Percentiles rank a stretch among this genome's conserved stretches.
phyloP scores from a whole-genome alignment of 2,888 invertebrate genomes.

The Chrysopilus asiliformis region DNA sequence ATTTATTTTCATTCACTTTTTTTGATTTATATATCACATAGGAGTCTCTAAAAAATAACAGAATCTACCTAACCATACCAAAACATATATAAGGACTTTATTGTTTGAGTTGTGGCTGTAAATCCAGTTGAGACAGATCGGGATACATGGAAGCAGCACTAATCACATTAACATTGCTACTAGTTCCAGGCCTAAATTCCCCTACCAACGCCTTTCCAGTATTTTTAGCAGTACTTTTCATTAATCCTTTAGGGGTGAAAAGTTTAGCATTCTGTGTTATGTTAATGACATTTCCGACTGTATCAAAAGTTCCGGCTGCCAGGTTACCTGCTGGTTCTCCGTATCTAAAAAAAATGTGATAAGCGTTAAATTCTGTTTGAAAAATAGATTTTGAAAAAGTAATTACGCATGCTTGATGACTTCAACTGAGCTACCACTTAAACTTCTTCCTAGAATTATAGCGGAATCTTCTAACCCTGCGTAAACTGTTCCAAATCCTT shows the following conservation, averaged over 20 bases:
- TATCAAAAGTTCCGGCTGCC: slow-evolving; percentile 50
- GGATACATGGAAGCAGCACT: neutral
- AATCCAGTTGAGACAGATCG: too few relatives aligned
- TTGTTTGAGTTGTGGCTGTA: too few relatives aligned
- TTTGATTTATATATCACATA: too few relatives aligned
- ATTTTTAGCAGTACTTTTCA: slow-evolving; percentile 47
- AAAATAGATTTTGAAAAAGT: too few relatives aligned
- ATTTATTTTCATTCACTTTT: too few relatives aligned
- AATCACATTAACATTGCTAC: neutral
- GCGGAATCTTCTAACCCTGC: slow-evolving; percentile 58
- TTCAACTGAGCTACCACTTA: slow-evolving; percentile 60
- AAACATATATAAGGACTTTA: too few relatives aligned
- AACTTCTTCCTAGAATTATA: slow-evolving; percentile 44
- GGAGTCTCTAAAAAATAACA: too few relatives aligned
- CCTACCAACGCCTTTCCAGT: slow-evolving; percentile 43
- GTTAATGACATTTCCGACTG: slow-evolving; percentile 54
- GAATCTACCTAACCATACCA: too few relatives aligned
- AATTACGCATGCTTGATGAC: slow-evolving; percentile 59
- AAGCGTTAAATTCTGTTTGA: too few relatives aligned
- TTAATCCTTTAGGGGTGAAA: slow-evolving; percentile 52
- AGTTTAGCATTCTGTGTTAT: slow-evolving; percentile 50
- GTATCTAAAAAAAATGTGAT: slow-evolving; percentile 42
- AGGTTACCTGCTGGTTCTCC: slow-evolving; percentile 51
- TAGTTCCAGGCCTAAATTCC: slow-evolving; percentile 27
- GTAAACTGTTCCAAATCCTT: slow-evolving; percentile 57